Base-by-base conservation (phyloP, 2,888 invertebrate species). In the Parnassius glacialis region DNA sequence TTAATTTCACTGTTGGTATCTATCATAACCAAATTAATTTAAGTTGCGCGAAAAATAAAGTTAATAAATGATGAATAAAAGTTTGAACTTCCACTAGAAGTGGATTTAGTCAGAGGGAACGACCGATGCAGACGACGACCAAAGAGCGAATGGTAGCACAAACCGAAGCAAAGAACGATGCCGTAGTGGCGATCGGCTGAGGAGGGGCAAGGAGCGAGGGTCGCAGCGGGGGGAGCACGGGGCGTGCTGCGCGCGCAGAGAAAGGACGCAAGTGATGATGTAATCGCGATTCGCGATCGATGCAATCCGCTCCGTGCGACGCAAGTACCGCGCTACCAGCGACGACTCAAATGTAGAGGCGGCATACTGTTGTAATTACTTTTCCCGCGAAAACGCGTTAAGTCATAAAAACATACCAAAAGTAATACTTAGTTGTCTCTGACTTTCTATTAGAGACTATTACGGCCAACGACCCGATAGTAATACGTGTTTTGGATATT, bases 231-330 rank as follows among this genome's bases (percentile, higher is more conserved):
- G 65, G 60, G 47, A 62, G 67, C 59, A 75, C 78, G 78, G 72
- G 80, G 79, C 75, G 79, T 69, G 74, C 78, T 84, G 90, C 89
- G 90, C 89, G 86, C 90, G 87, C 90, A 89, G 87, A 86, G 88
- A 89, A 89, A 87, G 90, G 87, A 85, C 86, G 85, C 84, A 78
- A 85, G 83, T 83, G 84, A 80, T 90, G 90, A 91, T 89, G 90
- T 90, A 91, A 91, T 86, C 84, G 80, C 90, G 89, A 90, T 91
- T 86, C 84, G 80, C 90, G 89, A 90, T 91, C 91, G 89, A 91
- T 91, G 90, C 87, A 89, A 70, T 76, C 75, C 74, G 67, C 61
- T 68, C 67, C 60, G 71, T 68, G 71, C 79, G 75, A 75, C 79
- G 77, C 75, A 74, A 79, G 80, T 74, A 72, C 20, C 20, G 75